Base-by-base conservation (phyloP, 2,113 vertebrate species). In the Mesembrinibis cayennensis region DNA sequence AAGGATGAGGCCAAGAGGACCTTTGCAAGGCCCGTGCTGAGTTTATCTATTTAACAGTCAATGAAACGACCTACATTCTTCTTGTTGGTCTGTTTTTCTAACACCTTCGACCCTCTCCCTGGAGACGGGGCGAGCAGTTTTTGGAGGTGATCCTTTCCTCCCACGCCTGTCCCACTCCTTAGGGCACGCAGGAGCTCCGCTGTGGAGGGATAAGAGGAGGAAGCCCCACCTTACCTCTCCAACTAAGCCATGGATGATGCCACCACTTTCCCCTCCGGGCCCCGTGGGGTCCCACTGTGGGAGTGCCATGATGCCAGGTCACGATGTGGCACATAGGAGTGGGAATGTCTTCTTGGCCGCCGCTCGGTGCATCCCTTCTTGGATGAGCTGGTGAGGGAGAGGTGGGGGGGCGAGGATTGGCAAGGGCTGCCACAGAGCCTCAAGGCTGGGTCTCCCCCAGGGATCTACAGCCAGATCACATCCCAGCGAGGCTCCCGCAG, bases 41-140 rank as follows among this genome's bases (percentile, higher is more conserved):
- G 88, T 96, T 92, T 95, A 89, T 92, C 93, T 96, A 97, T 95
- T 83, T 96, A 98, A 97, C 96, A 98, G 97, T 98, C 96, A 94
- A 38, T 67, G 82, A 86, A 95, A 95, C 40, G 61, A 97, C 96
- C 92, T 88, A 95, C 83, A 79, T 93, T 97, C 93, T 74, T 93
- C 87, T 55, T 40, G 86, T 82, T 96, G 96, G 74, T 93, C 91
- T 93, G 72, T 74, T 61, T 82, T 82, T 49, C 90, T 72, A 86
- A 70, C 92, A 92, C 89, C 77, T 91, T 95, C 53, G 16, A 71
- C 83, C 58, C 78, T 82, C 69, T 71, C 71, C 82, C 91, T 93
- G 90, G 94, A 97, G 95, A 87, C 2, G 19, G 49, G 42, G 70
- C 2, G 7, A 94, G 93, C 82, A 93, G 63, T 63, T 82, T 36